Evolutionary conservation across 2,113 vertebrate genomes (phyloP).

Genomic region (Campylomormyrus numenius): DNA sequence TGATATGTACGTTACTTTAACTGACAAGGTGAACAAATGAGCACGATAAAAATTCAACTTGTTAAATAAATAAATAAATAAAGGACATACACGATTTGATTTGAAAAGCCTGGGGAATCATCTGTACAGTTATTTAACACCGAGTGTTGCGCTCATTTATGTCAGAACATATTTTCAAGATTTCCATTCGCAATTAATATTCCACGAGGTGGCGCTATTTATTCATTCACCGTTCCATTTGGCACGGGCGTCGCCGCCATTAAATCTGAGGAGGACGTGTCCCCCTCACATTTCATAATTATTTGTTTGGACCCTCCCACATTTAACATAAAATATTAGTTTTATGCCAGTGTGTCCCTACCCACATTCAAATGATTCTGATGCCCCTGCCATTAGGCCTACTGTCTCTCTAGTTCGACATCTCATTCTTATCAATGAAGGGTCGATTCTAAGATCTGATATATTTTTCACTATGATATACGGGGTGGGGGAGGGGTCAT

Average conservation of each 20-base stretch:
- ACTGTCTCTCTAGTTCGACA: background rate
- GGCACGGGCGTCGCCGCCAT: too few relatives aligned
- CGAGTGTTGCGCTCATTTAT: background rate
- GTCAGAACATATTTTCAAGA: background rate
- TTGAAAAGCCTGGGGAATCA: background rate
- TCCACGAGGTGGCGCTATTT: slow-evolving; percentile 15
- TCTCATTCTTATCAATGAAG: too few relatives aligned
- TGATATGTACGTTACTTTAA: background rate
- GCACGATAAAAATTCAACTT: background rate
- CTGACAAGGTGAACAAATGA: background rate
- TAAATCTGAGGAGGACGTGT: too few relatives aligned
- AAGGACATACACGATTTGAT: background rate
- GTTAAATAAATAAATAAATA: background rate
- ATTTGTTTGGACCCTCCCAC: too few relatives aligned
- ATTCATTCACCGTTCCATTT: background rate
- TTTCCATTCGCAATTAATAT: background rate
- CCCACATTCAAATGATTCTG: too few relatives aligned
- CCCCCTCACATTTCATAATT: too few relatives aligned
- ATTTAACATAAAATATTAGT: too few relatives aligned
- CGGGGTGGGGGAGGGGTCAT: background rate
- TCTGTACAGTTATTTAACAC: background rate
- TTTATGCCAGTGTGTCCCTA: too few relatives aligned
- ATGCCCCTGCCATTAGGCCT: too few relatives aligned
- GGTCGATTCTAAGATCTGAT: background rate
- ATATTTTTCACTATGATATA: too few relatives aligned